Evolutionary conservation across 2,797 vertebrate species (phyloP), one percentile per base, ranked within the genome.

Genomic region (Podarcis lilfordi): DNA sequence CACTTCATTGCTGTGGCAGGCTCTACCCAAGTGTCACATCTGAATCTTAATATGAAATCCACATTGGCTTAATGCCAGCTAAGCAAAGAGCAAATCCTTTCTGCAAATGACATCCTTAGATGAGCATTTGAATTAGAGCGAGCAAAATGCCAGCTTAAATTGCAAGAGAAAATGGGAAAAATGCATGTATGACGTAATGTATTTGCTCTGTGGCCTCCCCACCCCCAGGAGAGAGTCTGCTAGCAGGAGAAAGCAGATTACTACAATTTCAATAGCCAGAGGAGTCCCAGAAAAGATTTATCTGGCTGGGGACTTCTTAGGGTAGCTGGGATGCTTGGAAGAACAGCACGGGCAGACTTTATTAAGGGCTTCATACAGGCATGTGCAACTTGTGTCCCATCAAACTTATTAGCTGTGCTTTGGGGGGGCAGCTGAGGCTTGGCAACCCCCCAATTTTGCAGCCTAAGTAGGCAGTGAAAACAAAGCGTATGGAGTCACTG

Each of bases 61-160:
- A 0, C 66, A 32, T 69, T 72, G 80, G 6, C 82, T 61, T 89
- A 76, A 69, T 91, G 91, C 80, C 91, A 91, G 86, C 79, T 82
- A 69, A 82, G 59, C 85, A 80, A 91, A 86, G 86, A 89, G 77
- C 64, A 94, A 87, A 91, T 35, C 84, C 74, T 83, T 90, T 80
- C 68, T 90, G 84, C 55, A 71, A 85, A 88, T 88, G 80, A 88
- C 86, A 86, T 93, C 74, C 83, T 90, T 78, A 59, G 87, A 82
- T 74, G 85, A 86, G 89, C 64, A 89, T 94, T 92, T 92, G 86
- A 93, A 86, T 71, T 64, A 61, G 45, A 50, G 19, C 11, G 2
- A 82, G 4, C 5, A 68, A 77, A 59, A 0, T 88, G 32, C 40
- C 80, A 29, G 64, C 61, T 89, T 55, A 81, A 89, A 85, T 74